These are phyloP conservation scores for Aplochiton taeniatus DNA, from an alignment of 2,797 vertebrate species.

Conservation along the genomic window DNA sequence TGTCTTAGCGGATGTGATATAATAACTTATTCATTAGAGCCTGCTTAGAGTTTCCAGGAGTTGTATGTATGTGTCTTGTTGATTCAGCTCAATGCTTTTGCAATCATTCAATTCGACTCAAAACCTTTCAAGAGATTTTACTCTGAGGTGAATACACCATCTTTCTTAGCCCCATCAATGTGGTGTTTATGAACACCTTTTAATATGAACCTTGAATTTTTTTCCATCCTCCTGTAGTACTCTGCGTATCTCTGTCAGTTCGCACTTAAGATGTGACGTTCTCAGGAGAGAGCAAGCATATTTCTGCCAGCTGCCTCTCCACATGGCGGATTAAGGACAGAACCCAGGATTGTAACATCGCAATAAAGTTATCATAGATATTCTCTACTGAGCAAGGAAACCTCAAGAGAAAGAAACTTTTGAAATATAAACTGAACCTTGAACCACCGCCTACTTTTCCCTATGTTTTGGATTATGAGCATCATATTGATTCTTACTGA, in stretches of 20 bases:
- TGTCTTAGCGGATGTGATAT: too few relatives aligned
- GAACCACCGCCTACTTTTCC: conserved; percentile 25
- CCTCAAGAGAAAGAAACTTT: conserved; percentile 48
- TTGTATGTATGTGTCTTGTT: too few relatives aligned
- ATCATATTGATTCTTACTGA: too few relatives aligned
- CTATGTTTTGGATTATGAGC: too few relatives aligned
- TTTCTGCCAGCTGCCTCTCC: conserved; percentile 54
- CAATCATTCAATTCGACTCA: too few relatives aligned
- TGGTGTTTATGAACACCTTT: not conserved
- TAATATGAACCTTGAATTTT: not conserved
- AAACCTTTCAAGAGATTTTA: too few relatives aligned
- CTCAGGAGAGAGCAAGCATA: conserved; percentile 19
- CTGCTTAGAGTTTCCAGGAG: too few relatives aligned
- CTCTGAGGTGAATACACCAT: too few relatives aligned
- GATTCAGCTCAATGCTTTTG: too few relatives aligned
- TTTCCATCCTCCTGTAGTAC: not conserved
- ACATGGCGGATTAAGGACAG: conserved; percentile 40
- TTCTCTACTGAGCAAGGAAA: conserved; percentile 43
- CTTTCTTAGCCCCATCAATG: too few relatives aligned
- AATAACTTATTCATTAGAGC: too few relatives aligned
- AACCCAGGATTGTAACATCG: conserved; percentile 28
- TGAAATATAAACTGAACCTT: conserved; percentile 52
- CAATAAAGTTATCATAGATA: conserved; percentile 51
- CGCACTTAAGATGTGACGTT: conserved; percentile 35
- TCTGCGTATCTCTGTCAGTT: conserved; percentile 27